Evolutionary conservation across 2,113 vertebrate genomes (phyloP).

Genomic region (Gila orcuttii): DNA sequence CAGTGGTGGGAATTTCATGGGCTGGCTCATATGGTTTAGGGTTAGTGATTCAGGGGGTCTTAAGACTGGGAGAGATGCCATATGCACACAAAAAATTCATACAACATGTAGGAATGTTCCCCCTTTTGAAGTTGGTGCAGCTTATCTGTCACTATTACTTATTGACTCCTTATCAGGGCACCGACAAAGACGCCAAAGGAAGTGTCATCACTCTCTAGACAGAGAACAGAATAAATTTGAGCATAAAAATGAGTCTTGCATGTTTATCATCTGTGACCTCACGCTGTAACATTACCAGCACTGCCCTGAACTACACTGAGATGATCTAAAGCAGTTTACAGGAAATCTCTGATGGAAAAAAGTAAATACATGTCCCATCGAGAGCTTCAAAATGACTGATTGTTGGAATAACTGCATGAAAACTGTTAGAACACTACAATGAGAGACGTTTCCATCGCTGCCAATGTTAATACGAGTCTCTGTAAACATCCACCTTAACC

Average conservation of each 20-base stretch:
- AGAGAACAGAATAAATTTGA: background rate
- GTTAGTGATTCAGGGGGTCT: constrained; percentile 56
- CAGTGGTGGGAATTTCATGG: constrained; percentile 11
- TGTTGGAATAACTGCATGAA: background rate
- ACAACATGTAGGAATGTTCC: constrained; percentile 57
- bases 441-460: constrained; percentile 4
- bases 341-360: constrained; percentile 8
- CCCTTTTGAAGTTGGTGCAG: constrained; percentile 30
- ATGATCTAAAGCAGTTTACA: background rate
- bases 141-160: background rate
- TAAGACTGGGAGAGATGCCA: constrained; percentile 1
- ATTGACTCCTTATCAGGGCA: background rate
- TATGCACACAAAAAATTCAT: constrained; percentile 49
- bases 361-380: background rate
- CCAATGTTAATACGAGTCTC: constrained; percentile 29
- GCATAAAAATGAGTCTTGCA: background rate
- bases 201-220: background rate
- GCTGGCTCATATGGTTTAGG: constrained; percentile 21
- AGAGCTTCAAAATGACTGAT: background rate
- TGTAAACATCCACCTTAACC: constrained; percentile 43
- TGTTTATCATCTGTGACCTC: background rate
- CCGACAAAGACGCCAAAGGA: background rate
- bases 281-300: background rate
- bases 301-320: constrained; percentile 13
- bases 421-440: background rate